These are phyloP conservation scores for Sogatella furcifera DNA, from an alignment of 1,140 invertebrate species.

Conservation along the genomic window DNA sequence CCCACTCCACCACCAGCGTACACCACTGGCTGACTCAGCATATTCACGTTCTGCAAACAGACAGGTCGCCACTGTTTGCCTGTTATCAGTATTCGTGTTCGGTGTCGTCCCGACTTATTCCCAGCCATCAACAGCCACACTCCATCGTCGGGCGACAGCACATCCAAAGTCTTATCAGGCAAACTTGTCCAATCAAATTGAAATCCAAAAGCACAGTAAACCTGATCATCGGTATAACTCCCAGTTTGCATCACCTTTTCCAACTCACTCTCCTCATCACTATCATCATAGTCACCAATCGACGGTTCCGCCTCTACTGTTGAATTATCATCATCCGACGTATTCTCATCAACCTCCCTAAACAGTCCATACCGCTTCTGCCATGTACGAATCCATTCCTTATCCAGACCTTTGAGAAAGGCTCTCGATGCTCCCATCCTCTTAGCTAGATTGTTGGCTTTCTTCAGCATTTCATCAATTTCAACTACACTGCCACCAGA, in stretches of 20 bases:
- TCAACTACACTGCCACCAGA: neutral
- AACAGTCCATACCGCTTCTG: constrained; percentile 17
- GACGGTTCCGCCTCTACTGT: neutral
- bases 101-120: constrained; percentile 37
- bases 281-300: constrained; percentile 5
- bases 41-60: constrained; percentile 39
- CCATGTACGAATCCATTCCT: constrained; percentile 21
- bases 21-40: constrained; percentile 41
- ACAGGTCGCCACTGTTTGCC: constrained; percentile 38
- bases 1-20: constrained; percentile 41
- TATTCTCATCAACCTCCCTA: neutral
- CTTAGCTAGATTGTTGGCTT: constrained; percentile 19
- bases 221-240: constrained; percentile 33
- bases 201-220: constrained; percentile 37
- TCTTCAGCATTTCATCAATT: constrained; percentile 16
- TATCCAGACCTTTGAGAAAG: constrained; percentile 9
- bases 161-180: constrained; percentile 29
- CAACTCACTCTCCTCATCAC: neutral
- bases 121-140: constrained; percentile 40
- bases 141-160: constrained; percentile 23
- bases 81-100: constrained; percentile 38
- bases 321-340: neutral
- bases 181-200: constrained; percentile 38
- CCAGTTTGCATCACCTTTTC: constrained; percentile 1
- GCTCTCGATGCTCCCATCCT: constrained; percentile 15